A percentile compares a stretch with the other conserved stretches of the same genome.
phyloP scores from a whole-genome alignment of 2,113 vertebrate species.

The Arothron firmamentum region DNA sequence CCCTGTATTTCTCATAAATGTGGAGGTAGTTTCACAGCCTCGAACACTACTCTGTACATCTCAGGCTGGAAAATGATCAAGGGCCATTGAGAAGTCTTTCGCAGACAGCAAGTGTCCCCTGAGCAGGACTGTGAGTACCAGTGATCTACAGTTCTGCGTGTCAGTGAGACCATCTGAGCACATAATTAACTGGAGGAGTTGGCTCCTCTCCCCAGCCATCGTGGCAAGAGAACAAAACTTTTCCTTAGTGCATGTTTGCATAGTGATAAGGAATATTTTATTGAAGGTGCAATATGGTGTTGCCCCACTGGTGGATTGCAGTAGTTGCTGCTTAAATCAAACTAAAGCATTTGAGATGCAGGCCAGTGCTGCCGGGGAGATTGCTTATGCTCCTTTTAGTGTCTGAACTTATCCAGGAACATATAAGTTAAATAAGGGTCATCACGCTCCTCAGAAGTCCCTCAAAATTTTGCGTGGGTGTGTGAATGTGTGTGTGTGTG shows the following conservation, averaged over 20 bases:
- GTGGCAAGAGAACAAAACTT: conserved; percentile 46
- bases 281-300: conserved; percentile 35
- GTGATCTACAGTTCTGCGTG: conserved; percentile 43
- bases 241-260: conserved; percentile 40
- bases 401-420: conserved; percentile 35
- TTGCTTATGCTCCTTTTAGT: conserved; percentile 20
- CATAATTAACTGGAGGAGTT: conserved; percentile 50
- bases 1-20: background rate
- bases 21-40: conserved; percentile 8
- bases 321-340: conserved; percentile 17
- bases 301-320: conserved; percentile 4
- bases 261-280: conserved; percentile 45
- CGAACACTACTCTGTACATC: conserved; percentile 9
- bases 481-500: conserved; percentile 2
- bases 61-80: conserved; percentile 48
- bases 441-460: conserved; percentile 18
- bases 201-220: conserved; percentile 11
- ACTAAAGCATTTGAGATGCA: conserved; percentile 15
- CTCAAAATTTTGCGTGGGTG: conserved; percentile 10
- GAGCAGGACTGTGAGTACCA: conserved; percentile 34
- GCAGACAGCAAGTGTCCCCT: conserved; percentile 42
- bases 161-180: conserved; percentile 45
- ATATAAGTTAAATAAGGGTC: conserved; percentile 45
- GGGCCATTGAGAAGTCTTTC: conserved; percentile 50
- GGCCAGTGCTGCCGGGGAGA: conserved; percentile 25